phyloP scores from a whole-genome alignment of 2,888 invertebrate genomes.

The Tetragnatha montana region DNA sequence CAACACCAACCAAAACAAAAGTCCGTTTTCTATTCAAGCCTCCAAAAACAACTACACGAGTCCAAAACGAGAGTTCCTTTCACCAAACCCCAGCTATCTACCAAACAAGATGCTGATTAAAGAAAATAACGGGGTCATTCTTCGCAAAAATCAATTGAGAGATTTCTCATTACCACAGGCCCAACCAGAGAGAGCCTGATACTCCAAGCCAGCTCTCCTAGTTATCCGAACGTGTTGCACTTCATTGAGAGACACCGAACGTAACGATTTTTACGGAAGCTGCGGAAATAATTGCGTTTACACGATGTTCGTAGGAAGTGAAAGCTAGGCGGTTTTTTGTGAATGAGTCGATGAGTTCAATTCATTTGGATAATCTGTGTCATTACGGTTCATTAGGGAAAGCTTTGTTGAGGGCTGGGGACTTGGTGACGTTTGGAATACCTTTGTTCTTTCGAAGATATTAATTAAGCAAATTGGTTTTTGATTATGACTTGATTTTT shows the following conservation, averaged over 20 bases:
- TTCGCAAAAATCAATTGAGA: slow-evolving; percentile 42
- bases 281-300: slow-evolving; percentile 21
- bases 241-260: slow-evolving; percentile 2
- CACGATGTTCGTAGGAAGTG: slow-evolving; percentile 13
- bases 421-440: too few relatives aligned
- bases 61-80: slow-evolving; percentile 16
- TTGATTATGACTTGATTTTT: too few relatives aligned
- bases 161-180: slow-evolving; percentile 48
- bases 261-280: slow-evolving; percentile 12
- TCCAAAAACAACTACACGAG: too few relatives aligned
- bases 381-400: slow-evolving; percentile 15
- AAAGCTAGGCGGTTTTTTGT: slow-evolving; percentile 12
- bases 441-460: not conserved
- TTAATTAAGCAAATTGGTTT: not conserved
- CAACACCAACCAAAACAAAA: too few relatives aligned
- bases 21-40: too few relatives aligned
- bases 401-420: not conserved
- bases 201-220: not conserved
- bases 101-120: slow-evolving; percentile 49
- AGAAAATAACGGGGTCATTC: slow-evolving; percentile 31
- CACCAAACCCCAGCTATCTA: slow-evolving; percentile 35
- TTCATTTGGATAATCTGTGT: slow-evolving; percentile 17
- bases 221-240: slow-evolving; percentile 15
- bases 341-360: not conserved
- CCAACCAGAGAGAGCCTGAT: not conserved